These are phyloP conservation scores for Daktulosphaira vitifoliae DNA, from an alignment of 1,140 invertebrate genomes.

Conservation along the genomic window DNA sequence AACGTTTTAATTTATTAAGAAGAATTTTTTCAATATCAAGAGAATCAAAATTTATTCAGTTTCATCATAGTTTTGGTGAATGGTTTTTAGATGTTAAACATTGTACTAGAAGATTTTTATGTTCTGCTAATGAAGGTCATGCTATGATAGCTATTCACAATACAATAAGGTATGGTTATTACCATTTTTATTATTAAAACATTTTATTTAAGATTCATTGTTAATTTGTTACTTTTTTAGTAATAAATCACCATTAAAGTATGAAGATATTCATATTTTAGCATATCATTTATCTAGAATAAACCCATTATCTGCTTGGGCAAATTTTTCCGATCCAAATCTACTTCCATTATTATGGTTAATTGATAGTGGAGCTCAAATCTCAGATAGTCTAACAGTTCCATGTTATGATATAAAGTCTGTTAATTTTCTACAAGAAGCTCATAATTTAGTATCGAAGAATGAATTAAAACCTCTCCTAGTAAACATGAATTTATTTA, in stretches of 20 bases:
- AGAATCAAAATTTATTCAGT: constrained; percentile 55
- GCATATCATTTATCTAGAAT: constrained; percentile 24
- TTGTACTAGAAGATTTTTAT: constrained; percentile 88
- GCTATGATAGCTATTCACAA: constrained; percentile 80
- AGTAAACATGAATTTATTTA: background rate
- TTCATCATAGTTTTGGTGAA: constrained; percentile 86
- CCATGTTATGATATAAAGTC: constrained; percentile 24
- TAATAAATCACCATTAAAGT: background rate
- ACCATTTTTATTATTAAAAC: no score
- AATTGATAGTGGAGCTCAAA: constrained; percentile 22
- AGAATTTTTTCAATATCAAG: constrained; percentile 58
- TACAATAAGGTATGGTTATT: constrained; percentile 46
- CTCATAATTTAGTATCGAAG: constrained; percentile 1
- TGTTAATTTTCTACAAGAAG: constrained; percentile 21
- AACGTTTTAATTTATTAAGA: constrained; percentile 66
- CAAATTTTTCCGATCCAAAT: constrained; percentile 19
- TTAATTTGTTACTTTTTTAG: background rate
- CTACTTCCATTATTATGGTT: constrained; percentile 16
- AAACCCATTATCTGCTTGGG: constrained; percentile 18
- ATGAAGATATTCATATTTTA: constrained; percentile 6
- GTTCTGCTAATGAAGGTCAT: constrained; percentile 76
- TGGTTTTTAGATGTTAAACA: constrained; percentile 95
- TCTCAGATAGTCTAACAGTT: constrained; percentile 9
- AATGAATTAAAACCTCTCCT: background rate
- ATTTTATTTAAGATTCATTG: no score